These are phyloP conservation scores for Tenthredo notha DNA, from an alignment of 2,888 invertebrate genomes.

Conservation along the genomic window DNA sequence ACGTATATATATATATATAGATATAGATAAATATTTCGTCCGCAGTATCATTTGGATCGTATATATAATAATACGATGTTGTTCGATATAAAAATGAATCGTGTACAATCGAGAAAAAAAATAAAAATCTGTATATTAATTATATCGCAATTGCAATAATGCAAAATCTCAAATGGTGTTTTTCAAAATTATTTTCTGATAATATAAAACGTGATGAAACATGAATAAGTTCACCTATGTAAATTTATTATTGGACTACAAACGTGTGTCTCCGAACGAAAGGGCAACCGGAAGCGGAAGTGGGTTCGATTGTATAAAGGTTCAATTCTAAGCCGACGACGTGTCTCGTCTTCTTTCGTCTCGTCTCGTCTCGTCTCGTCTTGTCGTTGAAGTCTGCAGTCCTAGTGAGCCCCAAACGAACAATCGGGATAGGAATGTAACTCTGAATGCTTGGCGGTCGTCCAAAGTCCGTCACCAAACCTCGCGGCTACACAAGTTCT, in stretches of 20 bases:
- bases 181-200: neutral
- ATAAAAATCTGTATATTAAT: neutral
- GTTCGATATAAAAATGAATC: neutral
- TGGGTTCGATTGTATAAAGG: neutral
- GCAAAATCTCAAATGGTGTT: neutral
- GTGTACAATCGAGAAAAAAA: too few relatives aligned
- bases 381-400: neutral
- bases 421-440: conserved; percentile 26
- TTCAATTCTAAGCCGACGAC: neutral
- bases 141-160: neutral
- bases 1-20: neutral
- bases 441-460: conserved; percentile 29
- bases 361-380: neutral
- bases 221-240: neutral
- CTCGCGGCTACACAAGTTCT: conserved; percentile 10
- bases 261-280: neutral
- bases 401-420: neutral
- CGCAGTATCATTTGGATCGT: neutral
- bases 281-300: conserved; percentile 17
- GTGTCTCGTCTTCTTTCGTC: neutral
- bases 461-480: conserved; percentile 31
- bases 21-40: neutral
- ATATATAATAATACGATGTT: neutral
- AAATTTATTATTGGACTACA: neutral
- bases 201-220: neutral